Conservation (phyloP, 2,888 invertebrate genomes). For the Meliscaeva auricollis region DNA sequence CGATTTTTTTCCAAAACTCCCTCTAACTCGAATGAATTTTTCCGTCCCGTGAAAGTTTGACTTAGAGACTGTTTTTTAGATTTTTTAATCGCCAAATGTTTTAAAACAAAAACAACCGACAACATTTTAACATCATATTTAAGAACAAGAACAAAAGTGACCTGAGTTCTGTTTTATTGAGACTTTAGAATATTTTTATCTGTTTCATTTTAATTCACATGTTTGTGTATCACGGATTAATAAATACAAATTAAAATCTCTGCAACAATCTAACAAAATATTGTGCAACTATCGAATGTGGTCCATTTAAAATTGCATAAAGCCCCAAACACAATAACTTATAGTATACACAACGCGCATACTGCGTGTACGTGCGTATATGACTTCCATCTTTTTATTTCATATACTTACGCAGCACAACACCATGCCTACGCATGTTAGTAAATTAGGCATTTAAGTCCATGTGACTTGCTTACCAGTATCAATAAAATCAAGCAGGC, state of each 20-base stretch:
- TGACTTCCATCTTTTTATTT: conserved; percentile 6
- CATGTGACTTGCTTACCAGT: conserved; percentile 49
- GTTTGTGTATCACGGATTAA: too few species aligned
- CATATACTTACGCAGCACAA: conserved; percentile 1
- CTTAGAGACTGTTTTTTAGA: too few species aligned
- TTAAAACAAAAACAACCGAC: too few species aligned
- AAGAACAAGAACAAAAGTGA: too few species aligned
- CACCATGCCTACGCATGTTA: conserved; percentile 54
- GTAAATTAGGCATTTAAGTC: conserved; percentile 46
- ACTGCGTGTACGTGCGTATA: background rate
- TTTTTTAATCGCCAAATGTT: too few species aligned
- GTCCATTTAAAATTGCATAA: conserved; percentile 24
- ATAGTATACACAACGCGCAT: background rate
- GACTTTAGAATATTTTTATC: too few species aligned
- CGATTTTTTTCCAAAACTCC: too few species aligned
- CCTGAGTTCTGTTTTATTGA: too few species aligned
- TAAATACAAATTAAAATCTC: background rate
- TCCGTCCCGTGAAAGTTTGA: too few species aligned
- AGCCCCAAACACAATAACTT: conserved; percentile 19
- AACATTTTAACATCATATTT: too few species aligned
- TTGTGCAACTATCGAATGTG: conserved; percentile 5
- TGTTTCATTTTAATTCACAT: too few species aligned
- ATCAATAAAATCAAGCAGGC: conserved; percentile 51
- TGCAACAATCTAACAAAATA: background rate
- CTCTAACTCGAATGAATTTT: too few species aligned